Conservation (phyloP, 2,113 vertebrate species). For the Rhinolophus sinicus region DNA sequence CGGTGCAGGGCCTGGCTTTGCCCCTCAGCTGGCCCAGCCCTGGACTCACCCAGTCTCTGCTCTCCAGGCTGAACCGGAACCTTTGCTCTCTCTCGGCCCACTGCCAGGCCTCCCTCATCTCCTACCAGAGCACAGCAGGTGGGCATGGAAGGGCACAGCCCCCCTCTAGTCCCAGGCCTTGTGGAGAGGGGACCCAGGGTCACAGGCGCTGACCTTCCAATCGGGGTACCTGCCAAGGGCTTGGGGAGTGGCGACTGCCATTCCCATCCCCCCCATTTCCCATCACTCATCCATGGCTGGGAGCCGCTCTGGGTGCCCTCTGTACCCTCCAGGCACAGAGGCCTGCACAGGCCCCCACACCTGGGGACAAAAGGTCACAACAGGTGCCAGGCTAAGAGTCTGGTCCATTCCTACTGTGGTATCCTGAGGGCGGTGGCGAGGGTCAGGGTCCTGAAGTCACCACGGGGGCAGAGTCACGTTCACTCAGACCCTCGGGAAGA, state of each 20-base stretch:
- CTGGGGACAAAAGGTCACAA: no score
- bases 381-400: background rate
- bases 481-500: background rate
- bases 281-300: rapidly evolving
- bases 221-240: background rate
- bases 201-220: background rate
- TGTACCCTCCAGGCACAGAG: background rate
- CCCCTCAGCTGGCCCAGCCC: background rate
- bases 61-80: background rate
- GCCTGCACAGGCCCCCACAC: background rate
- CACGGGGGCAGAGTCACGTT: no score
- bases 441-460: background rate
- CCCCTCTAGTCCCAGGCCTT: background rate
- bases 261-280: no score
- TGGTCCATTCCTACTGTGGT: background rate
- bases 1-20: conserved; percentile 21
- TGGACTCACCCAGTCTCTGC: background rate
- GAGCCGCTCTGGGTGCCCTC: no score
- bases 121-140: background rate
- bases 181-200: rapidly evolving
- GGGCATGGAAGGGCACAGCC: rapidly evolving
- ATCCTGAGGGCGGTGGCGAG: background rate
- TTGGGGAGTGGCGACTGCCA: background rate
- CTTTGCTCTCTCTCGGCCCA: background rate
- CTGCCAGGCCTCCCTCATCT: background rate